These are phyloP conservation scores for Myotis daubentonii DNA, from an alignment of 2,797 vertebrate species.

Conservation along the genomic window DNA sequence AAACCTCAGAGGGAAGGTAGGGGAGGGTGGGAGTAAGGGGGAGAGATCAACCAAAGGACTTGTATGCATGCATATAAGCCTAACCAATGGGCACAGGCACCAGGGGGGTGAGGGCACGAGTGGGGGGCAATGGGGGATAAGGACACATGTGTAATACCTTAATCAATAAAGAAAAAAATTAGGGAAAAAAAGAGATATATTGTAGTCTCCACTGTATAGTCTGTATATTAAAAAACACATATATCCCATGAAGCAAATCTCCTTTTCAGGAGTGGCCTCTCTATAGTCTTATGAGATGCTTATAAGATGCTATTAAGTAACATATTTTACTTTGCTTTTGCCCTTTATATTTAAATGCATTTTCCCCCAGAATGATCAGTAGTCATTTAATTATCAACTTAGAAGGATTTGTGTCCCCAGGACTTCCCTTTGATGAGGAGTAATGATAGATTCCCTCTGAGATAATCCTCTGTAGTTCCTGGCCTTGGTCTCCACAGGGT, in stretches of 20 bases:
- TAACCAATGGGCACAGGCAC: no score
- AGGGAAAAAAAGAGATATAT: background rate
- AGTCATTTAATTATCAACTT: slow-evolving; percentile 7
- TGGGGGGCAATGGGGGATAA: no score
- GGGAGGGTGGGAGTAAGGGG: no score
- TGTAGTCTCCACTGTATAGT: background rate
- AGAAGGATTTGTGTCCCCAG: background rate
- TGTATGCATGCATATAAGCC: no score
- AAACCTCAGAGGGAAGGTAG: no score
- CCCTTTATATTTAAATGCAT: background rate
- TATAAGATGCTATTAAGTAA: background rate
- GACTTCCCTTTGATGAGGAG: background rate
- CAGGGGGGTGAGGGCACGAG: no score
- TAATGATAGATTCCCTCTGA: background rate
- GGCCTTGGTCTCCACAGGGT: background rate
- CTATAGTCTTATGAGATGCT: background rate
- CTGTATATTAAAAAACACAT: background rate
- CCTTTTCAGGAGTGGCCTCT: background rate
- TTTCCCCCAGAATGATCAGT: background rate
- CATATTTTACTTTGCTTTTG: slow-evolving; percentile 37
- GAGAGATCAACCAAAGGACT: no score
- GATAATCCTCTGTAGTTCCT: background rate
- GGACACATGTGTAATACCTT: no score
- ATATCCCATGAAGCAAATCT: background rate
- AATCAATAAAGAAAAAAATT: no score